These are phyloP conservation scores for Dyspetes luteomarginatus DNA, from an alignment of 2,888 invertebrate genomes.

Conservation along the genomic window DNA sequence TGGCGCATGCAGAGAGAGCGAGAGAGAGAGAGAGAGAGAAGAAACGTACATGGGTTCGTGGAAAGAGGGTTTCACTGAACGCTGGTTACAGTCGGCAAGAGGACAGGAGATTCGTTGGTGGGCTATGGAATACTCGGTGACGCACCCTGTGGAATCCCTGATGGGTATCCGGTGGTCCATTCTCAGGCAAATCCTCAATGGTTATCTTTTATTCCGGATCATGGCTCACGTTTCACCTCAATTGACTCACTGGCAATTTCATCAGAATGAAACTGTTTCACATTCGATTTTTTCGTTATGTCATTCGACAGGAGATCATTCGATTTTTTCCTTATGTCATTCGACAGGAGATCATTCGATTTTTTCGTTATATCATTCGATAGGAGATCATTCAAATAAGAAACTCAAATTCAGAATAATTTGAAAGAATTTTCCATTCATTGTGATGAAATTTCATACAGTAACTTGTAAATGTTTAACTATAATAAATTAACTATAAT, in stretches of 20 bases:
- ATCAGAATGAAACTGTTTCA: too few relatives aligned
- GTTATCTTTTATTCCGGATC: conserved; percentile 52
- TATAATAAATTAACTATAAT: too few relatives aligned
- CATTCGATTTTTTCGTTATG: too few relatives aligned
- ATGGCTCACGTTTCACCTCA: not conserved
- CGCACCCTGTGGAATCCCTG: conserved; percentile 56
- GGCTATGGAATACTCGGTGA: conserved; percentile 33
- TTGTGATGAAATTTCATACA: too few relatives aligned
- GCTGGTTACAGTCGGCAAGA: not conserved
- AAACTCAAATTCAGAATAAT: too few relatives aligned
- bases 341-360: too few relatives aligned
- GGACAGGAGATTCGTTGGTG: conserved; percentile 54
- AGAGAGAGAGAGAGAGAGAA: not conserved
- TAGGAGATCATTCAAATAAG: too few relatives aligned
- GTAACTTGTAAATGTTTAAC: too few relatives aligned
- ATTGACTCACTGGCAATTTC: not conserved
- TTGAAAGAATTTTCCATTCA: too few relatives aligned
- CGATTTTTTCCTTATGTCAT: too few relatives aligned
- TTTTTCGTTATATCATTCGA: too few relatives aligned
- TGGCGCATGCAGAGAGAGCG: conserved; percentile 5
- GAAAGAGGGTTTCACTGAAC: conserved; percentile 47
- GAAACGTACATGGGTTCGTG: conserved; percentile 25
- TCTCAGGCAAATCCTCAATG: conserved; percentile 34
- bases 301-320: too few relatives aligned
- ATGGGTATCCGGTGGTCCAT: conserved; percentile 54